phyloP scores from a whole-genome alignment of 2,113 vertebrate genomes.

The Brachirus orientalis region DNA sequence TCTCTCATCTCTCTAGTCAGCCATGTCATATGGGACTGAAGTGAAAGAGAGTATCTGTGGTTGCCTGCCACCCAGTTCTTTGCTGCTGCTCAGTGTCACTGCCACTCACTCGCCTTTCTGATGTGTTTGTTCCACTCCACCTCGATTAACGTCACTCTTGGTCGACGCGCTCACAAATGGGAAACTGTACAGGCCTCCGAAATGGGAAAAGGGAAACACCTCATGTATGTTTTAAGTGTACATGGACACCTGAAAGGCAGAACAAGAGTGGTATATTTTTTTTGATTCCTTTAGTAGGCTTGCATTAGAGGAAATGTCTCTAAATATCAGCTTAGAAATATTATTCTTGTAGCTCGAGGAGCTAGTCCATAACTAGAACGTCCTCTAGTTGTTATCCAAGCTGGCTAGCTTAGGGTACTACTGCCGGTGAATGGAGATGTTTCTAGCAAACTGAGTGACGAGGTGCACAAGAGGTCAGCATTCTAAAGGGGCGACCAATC shows the following conservation, averaged over 20 bases:
- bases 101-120: conserved; percentile 73
- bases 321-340: conserved; percentile 39
- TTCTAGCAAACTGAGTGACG: conserved; percentile 67
- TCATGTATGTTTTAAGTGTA: conserved; percentile 81
- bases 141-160: conserved; percentile 73
- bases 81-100: conserved; percentile 78
- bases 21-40: conserved; percentile 73
- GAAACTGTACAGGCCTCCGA: conserved; percentile 47
- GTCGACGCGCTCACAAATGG: conserved; percentile 76
- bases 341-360: conserved; percentile 23
- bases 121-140: conserved; percentile 71
- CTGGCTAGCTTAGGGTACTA: conserved; percentile 35
- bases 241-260: conserved; percentile 69
- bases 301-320: conserved; percentile 53
- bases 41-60: conserved; percentile 64
- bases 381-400: conserved; percentile 49
- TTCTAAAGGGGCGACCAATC: conserved; percentile 77
- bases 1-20: conserved; percentile 74
- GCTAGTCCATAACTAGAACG: conserved; percentile 7
- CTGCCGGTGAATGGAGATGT: conserved; percentile 63
- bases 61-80: conserved; percentile 68
- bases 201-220: conserved; percentile 49
- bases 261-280: conserved; percentile 68
- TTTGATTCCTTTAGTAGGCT: conserved; percentile 39
- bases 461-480: conserved; percentile 74